Evolutionary conservation across 2,888 invertebrate species (phyloP), one percentile per base, ranked within the genome.

Genomic region (Pandemis cinnamomeana): DNA sequence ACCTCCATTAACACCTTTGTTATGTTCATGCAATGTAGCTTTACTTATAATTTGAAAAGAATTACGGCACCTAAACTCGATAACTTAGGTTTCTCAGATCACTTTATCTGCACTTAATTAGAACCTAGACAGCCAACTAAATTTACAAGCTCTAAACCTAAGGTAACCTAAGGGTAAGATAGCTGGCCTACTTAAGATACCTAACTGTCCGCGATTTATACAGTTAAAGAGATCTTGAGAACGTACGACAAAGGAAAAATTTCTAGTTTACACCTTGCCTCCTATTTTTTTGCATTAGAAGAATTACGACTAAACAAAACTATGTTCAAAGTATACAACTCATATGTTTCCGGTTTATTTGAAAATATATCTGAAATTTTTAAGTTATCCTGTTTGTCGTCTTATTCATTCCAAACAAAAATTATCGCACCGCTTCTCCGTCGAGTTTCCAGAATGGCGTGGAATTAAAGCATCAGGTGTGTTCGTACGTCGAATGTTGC

Each of bases 221-320:
- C 20, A 6, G 15, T 55, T 27, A 27, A 58, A 27, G 7, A 55
- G 11, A 58, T 3, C 27, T 11, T 10, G 7, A 41, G n/a, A 7
- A 61, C 6, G n/a, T 44, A 42, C 42, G 51, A 55, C 44, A 20
- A 63, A 11, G 36, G 10, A 36, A 60, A 13, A 36, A 36, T 36
- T 58, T 6, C 42, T 67, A 53, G n/a, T 71, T 41, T 51, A 20
- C 66, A 61, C 48, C 20, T 48, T 61, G 53, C 61, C 51, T 67
- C 42, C n/a, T 71, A 48, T 51, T 60, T 67, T 71, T 20, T 67
- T 51, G 20, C 51, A 61, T 53, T n/a, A 42, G 42, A 66, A 51
- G 44, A 61, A 58, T 61, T 51, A 27, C 20, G 61, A 71, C 46
- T 44, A 61, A 67, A 67, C 7, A 71, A 64, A 44, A 55, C 53